These are phyloP conservation scores for Criorhina ranunculi DNA, from an alignment of 2,888 invertebrate genomes.

Conservation along the genomic window DNA sequence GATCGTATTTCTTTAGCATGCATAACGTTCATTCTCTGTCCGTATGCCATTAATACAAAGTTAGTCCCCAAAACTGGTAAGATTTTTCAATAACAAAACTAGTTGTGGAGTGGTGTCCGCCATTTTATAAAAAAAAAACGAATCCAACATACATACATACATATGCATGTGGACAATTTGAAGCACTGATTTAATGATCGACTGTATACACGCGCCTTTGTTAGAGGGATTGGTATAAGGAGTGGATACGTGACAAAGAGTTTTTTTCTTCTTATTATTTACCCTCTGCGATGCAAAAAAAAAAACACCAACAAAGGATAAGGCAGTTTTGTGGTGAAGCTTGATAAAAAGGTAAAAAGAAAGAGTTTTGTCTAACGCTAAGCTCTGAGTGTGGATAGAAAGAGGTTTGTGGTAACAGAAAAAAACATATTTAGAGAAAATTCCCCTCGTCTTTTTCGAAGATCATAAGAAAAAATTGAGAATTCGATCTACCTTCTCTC, in stretches of 20 bases:
- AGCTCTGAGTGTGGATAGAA: neutral
- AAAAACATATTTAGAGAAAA: neutral
- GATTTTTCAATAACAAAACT: constrained; percentile 58
- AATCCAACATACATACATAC: neutral
- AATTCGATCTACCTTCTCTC: neutral
- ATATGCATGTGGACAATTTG: constrained; percentile 30
- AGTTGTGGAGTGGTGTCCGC: constrained; percentile 66
- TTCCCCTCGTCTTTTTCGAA: constrained; percentile 31
- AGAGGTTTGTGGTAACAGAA: neutral
- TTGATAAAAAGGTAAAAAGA: neutral
- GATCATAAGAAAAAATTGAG: too few relatives aligned
- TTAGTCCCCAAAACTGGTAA: constrained; percentile 39
- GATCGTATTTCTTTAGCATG: constrained; percentile 40
- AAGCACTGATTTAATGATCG: constrained; percentile 39
- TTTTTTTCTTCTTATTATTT: neutral
- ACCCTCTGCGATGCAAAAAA: neutral
- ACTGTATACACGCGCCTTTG: constrained; percentile 20
- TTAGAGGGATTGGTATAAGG: constrained; percentile 17
- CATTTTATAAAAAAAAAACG: constrained; percentile 52
- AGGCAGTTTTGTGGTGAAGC: neutral
- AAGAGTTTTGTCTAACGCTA: neutral
- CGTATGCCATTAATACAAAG: neutral
- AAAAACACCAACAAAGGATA: constrained; percentile 51
- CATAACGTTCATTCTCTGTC: constrained; percentile 26
- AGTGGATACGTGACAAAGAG: constrained; percentile 58